Evolutionary conservation across 2,113 vertebrate species (phyloP).

Genomic region (Brienomyrus brachyistius): DNA sequence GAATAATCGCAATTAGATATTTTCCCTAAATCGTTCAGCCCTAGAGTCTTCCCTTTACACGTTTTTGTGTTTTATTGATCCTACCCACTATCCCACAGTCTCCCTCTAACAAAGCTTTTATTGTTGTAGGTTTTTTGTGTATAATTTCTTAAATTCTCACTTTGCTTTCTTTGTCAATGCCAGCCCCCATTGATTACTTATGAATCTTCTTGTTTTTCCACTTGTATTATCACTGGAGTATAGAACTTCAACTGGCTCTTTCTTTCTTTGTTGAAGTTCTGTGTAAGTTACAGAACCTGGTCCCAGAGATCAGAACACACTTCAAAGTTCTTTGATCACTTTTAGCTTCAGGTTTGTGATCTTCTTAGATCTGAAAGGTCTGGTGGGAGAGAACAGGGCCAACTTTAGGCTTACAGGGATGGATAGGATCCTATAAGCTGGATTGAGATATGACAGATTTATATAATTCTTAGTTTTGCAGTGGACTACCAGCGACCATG

Average conservation of each 20-base stretch:
- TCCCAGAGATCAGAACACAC: background rate
- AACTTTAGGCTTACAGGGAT: background rate
- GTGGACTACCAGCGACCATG: background rate
- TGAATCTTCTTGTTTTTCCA: background rate
- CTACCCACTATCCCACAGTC: background rate
- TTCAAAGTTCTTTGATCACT: background rate
- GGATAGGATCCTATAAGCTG: background rate
- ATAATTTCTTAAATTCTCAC: background rate
- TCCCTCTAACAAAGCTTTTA: background rate
- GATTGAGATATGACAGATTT: background rate
- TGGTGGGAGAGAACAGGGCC: background rate
- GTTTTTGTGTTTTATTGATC: background rate
- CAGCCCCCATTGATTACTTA: background rate
- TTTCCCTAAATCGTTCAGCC: no score
- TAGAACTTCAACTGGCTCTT: no score
- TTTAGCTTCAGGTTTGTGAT: background rate
- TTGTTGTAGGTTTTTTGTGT: background rate
- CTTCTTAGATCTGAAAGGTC: background rate
- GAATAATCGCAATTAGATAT: no score
- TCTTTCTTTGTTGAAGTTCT: background rate
- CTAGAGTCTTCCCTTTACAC: background rate
- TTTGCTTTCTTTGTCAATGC: background rate
- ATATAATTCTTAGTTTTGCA: background rate
- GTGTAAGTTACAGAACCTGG: background rate
- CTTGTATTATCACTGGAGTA: background rate